Conservation (phyloP, 1,140 invertebrate species). For the Danaus plexippus region DNA sequence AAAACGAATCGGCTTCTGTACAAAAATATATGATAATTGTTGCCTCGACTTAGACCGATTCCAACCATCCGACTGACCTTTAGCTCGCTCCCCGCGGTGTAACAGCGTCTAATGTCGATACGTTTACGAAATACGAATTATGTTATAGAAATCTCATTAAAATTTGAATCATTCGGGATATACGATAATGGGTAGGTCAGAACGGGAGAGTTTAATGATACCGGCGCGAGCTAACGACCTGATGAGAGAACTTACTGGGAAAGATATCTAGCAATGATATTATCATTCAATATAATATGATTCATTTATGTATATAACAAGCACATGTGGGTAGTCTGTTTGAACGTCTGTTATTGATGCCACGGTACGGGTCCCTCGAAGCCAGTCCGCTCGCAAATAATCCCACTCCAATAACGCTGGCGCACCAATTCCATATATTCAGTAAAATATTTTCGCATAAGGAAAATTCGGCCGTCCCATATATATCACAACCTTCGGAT, state of each 20-base stretch:
- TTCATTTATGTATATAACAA: too few relatives aligned
- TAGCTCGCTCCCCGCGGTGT: too few relatives aligned
- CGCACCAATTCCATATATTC: slow-evolving; percentile 36
- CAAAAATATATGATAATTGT: too few relatives aligned
- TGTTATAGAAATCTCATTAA: slow-evolving; percentile 59
- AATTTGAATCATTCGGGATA: slow-evolving; percentile 66
- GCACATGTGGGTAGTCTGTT: too few relatives aligned
- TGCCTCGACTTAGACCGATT: too few relatives aligned
- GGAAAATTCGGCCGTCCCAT: slow-evolving; percentile 35
- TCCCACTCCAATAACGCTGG: slow-evolving; percentile 25
- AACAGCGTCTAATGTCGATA: too few relatives aligned
- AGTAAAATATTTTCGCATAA: slow-evolving; percentile 41
- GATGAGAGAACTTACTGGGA: background rate
- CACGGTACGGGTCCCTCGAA: slow-evolving; percentile 4
- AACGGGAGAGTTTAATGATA: slow-evolving; percentile 67
- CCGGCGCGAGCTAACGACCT: too few relatives aligned
- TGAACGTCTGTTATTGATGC: slow-evolving; percentile 6
- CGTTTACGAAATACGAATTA: slow-evolving; percentile 31
- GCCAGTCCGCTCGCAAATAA: slow-evolving; percentile 16
- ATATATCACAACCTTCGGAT: slow-evolving; percentile 64
- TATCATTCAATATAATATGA: too few relatives aligned
- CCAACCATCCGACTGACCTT: background rate
- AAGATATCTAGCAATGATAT: too few relatives aligned
- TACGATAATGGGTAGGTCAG: slow-evolving; percentile 63
- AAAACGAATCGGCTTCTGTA: too few relatives aligned